Base-by-base conservation (phyloP, 2,797 vertebrate genomes). In the Hippocampus kuda region DNA sequence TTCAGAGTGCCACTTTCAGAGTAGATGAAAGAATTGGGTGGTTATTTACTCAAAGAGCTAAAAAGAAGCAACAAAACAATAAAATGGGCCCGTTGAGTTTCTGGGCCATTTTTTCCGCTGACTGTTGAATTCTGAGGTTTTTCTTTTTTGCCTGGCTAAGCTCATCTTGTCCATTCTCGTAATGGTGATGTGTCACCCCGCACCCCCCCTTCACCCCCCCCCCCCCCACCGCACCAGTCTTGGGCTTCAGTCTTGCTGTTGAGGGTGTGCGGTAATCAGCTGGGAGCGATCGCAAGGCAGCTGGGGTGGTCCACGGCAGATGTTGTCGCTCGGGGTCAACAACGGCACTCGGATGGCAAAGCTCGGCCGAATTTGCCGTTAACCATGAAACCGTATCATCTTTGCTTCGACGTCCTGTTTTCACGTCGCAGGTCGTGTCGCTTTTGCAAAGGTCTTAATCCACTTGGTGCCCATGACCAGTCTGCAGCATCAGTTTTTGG, bases 161-260 rank as follows among this genome's bases (percentile, higher is more conserved):
- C 92, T 88, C 65, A 74, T 85, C 89, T 89, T 89, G 85, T 89
- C 91, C 91, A 87, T 91, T 91, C 90, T 89, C 84, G 86, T 88
- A 81, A 86, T 88, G 85, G 90, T 91, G 87, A 94, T 95, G 93
- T 91, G 90, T 95, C 93, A 94, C 88, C 87, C 91, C 87, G 77
- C 89, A 83, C 86, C 86, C 84, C n/a, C n/a, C n/a, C n/a, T n/a
- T n/a, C 77, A 24, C 87, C 87, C 86, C 42, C 10, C 12, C 44
- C 11, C 44, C 44, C 86, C 89, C 90, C 82, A 80, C 86, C 77
- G 0, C 22, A 72, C 78, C 85, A 15, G 77, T 82, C 89, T 86
- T 88, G 81, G 87, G 76, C 73, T 81, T 73, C 77, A 66, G 77
- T 86, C 82, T 85, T 75, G 80, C 68, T 69, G 72, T 77, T 77